Evolutionary conservation across 2,113 vertebrate genomes (phyloP), one percentile per base, ranked within the genome.

Genomic region (Pogonocichla stellata): DNA sequence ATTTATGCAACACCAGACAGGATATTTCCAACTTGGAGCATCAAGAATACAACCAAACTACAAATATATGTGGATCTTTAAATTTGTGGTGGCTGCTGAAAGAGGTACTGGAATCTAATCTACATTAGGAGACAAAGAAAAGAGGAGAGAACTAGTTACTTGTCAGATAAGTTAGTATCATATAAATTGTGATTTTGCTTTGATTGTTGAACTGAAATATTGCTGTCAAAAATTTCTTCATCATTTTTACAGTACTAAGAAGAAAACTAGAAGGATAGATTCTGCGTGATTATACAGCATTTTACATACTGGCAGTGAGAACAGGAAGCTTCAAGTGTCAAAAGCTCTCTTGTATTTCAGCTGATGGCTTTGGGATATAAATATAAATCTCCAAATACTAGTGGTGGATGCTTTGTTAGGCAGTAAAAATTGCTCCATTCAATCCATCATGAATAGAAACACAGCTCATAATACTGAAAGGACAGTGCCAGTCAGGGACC

Each of bases 291-390:
- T 84, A 62, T 42, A 54, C 18, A 78, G 8, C 12, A 48, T 79
- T 88, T 81, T 61, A 45, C 62, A 23, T 26, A 33, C 15, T 58
- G 23, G 29, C 29, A 81, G 15, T 29, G 15, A 26, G 29, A 87
- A 36, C 17, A 74, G 31, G 33, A 34, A 73, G 2, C 19, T 43
- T 65, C 65, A 80, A 93, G 75, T 69, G n/a, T 87, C 34, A 50
- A 88, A 80, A 96, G 29, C 18, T 54, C 48, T 57, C 28, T 50
- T 86, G 31, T 29, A 94, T 92, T 96, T 95, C 61, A 91, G 24
- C n/a, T 51, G 72, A 95, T 61, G 33, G 19, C 65, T 78, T 66
- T 77, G 64, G n/a, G 58, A 92, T 91, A 82, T 74, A 95, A 81
- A 62, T 54, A n/a, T 88, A 96, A 95, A 82, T 53, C 24, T 84